These are phyloP conservation scores for Coryphaenoides rupestris DNA, from an alignment of 2,113 vertebrate species.

Conservation along the genomic window DNA sequence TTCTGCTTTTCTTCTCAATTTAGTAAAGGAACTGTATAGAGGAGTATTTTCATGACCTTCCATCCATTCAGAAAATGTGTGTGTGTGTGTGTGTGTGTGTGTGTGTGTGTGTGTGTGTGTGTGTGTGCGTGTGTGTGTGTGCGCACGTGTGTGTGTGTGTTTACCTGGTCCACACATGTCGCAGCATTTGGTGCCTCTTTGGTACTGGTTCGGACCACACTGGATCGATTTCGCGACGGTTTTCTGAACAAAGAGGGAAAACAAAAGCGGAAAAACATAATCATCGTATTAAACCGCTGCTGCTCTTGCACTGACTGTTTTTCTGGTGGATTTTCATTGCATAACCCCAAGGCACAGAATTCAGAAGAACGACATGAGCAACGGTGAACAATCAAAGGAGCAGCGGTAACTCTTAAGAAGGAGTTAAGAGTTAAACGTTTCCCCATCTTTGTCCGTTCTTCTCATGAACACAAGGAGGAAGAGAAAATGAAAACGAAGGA, in stretches of 20 bases:
- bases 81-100: neutral
- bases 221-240: conserved; percentile 40
- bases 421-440: no score
- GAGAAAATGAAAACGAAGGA: no score
- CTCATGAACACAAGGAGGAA: no score
- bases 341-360: neutral
- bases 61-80: neutral
- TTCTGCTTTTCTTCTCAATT: no score
- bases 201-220: conserved; percentile 60
- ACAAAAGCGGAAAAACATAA: neutral
- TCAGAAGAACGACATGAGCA: neutral
- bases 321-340: neutral
- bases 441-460: no score
- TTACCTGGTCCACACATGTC: conserved; percentile 71
- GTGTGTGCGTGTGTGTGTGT: conserved; percentile 14
- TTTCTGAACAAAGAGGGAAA: conserved; percentile 45
- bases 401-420: no score
- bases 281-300: no score
- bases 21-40: no score
- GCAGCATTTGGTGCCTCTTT: conserved; percentile 59
- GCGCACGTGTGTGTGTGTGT: conserved; percentile 9
- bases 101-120: conserved; percentile 22
- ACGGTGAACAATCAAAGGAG: no score
- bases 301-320: neutral
- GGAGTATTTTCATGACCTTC: no score